Conservation (phyloP, 2,888 invertebrate species). For the Zygothrica quintamaculata region DNA sequence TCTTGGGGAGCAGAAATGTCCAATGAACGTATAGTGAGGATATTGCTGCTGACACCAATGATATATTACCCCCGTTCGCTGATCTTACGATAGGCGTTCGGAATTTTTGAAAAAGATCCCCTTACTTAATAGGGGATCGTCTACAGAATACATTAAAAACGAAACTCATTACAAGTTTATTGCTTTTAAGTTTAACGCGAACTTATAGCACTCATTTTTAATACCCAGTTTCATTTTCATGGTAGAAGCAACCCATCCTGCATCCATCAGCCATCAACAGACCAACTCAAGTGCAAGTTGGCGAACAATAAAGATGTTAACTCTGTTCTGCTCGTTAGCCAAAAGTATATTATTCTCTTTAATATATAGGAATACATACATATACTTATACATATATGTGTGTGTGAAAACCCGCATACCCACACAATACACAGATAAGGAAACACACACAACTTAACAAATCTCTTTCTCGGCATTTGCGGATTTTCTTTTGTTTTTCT, state of each 20-base stretch:
- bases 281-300: slow-evolving; percentile 48
- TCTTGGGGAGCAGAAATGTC: slow-evolving; percentile 94
- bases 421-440: slow-evolving; percentile 5
- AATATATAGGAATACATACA: slow-evolving; percentile 40
- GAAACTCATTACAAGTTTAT: slow-evolving; percentile 16
- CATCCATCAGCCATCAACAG: slow-evolving; percentile 4
- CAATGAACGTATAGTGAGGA: slow-evolving; percentile 94
- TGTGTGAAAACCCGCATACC: slow-evolving; percentile 13
- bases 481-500: slow-evolving; percentile 40
- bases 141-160: slow-evolving; percentile 47
- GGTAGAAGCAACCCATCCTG: background rate
- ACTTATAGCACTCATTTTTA: slow-evolving; percentile 30
- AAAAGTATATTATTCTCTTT: slow-evolving; percentile 43
- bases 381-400: slow-evolving; percentile 31
- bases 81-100: slow-evolving; percentile 86
- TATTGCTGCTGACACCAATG: slow-evolving; percentile 92
- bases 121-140: slow-evolving; percentile 87
- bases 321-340: slow-evolving; percentile 68
- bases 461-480: slow-evolving; percentile 47
- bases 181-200: background rate
- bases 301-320: slow-evolving; percentile 65
- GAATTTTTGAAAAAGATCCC: slow-evolving; percentile 90
- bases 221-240: slow-evolving; percentile 11
- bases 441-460: slow-evolving; percentile 20
- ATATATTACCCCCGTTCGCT: slow-evolving; percentile 75